Percentiles rank a stretch among this genome's conserved stretches.
These are phyloP conservation scores for Pipa parva DNA, from an alignment of 2,113 vertebrate species.

Conservation along the genomic window DNA sequence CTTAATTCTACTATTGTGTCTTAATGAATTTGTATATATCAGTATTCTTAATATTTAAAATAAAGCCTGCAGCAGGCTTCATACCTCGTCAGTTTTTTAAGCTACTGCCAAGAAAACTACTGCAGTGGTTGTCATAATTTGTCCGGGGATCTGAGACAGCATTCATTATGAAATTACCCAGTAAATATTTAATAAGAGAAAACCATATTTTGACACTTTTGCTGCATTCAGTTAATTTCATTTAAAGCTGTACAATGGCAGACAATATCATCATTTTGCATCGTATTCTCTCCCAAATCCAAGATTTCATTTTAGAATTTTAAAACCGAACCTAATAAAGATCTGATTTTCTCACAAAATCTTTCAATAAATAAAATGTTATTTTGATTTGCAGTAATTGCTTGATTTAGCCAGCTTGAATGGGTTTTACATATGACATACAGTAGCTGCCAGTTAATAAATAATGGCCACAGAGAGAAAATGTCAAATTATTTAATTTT, in stretches of 20 bases:
- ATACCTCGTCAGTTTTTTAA: neutral
- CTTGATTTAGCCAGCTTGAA: too few species aligned
- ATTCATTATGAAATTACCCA: slow-evolving; percentile 1
- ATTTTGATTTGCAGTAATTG: too few species aligned
- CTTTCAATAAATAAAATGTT: too few species aligned
- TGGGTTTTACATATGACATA: too few species aligned
- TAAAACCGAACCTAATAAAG: too few species aligned
- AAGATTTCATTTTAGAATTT: too few species aligned
- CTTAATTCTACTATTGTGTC: neutral
- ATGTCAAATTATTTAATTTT: too few species aligned
- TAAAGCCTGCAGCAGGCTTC: neutral
- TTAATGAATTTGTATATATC: neutral
- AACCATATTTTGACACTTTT: neutral
- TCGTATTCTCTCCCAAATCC: too few species aligned
- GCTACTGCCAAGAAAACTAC: neutral
- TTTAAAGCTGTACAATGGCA: neutral
- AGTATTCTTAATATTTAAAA: neutral
- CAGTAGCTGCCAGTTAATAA: too few species aligned
- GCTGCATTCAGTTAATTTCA: neutral
- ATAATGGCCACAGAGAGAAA: too few species aligned
- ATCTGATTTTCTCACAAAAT: too few species aligned
- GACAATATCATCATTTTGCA: too few species aligned
- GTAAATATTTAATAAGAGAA: neutral
- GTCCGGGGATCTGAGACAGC: neutral
- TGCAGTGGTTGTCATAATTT: neutral